Evolutionary conservation across 2,888 invertebrate genomes (phyloP), one percentile per base, ranked within the genome.

Genomic region (Resseliella maxima): DNA sequence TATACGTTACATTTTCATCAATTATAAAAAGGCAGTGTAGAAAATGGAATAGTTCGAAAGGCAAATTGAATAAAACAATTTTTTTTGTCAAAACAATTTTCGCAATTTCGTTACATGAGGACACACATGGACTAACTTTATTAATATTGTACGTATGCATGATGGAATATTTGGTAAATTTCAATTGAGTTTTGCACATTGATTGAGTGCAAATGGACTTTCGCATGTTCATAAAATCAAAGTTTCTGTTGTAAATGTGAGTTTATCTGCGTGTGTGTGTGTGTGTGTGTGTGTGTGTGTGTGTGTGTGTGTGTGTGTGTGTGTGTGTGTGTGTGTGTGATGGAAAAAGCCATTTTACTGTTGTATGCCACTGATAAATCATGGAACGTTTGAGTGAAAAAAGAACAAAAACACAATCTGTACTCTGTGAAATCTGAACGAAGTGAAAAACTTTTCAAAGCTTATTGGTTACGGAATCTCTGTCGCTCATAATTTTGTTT

Each of bases 401-500:
- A 41, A 12, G 6, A 12, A 12, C 41, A 41, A 41, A 12, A 8
- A 41, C 41, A 8, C 12, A 5, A 41, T 12, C 12, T 41, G 5
- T 41, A 5, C 41, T 5, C 41, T 41, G 41, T 41, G 41, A 41
- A 41, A 41, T 41, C 5, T 8, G 5, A 41, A 12, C 41, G 41
- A 41, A 41, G 12, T 18, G 31, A 15, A 31, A 6, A 27, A 72
- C 72, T 31, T 31, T 72, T 31, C 35, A 27, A 72, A 31, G 72
- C 35, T 72, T 31, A 72, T 72, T 72, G 72, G 2, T 31, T 72
- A 72, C 24, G 59, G 12, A 59, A 59, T 59, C 59, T 24, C 59
- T 59, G 27, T 27, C 59, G 27, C 18, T 72, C 72, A 72, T 72
- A 72, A 72, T 31, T 72, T 35, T 5, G n/a, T 31, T 72, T 31